Evolutionary conservation across 2,113 vertebrate genomes (phyloP).

Genomic region (Neomonachus schauinslandi): DNA sequence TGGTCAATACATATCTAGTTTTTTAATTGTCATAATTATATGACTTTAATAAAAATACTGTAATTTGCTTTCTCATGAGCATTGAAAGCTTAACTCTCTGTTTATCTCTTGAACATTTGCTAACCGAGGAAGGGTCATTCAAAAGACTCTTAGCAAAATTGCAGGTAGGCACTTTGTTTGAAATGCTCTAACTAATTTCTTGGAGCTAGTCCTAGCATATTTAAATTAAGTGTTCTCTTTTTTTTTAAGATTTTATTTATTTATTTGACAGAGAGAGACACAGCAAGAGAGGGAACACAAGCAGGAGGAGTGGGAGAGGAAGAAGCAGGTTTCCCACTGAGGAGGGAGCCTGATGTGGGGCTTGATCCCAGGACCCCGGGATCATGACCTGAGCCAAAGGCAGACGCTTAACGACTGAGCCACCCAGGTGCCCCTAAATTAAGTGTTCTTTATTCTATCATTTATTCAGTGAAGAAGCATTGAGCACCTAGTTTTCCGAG

Average conservation of each 20-base stretch:
- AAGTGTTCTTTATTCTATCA: not conserved
- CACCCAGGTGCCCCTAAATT: not conserved
- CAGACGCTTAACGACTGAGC: no score
- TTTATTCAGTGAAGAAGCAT: not conserved
- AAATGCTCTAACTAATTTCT: not conserved
- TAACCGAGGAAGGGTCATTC: constrained; percentile 4
- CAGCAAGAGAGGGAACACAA: no score
- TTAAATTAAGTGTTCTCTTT: not conserved
- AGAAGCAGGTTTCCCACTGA: no score
- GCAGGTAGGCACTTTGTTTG: not conserved
- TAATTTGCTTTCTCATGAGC: not conserved
- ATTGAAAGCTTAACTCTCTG: not conserved
- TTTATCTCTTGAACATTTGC: constrained; percentile 19
- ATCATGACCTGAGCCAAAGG: no score
- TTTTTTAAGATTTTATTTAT: no score
- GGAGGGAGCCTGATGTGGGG: no score
- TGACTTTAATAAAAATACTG: constrained; percentile 39
- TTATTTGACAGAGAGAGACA: no score
- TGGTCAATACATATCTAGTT: constrained; percentile 24
- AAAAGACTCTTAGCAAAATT: constrained; percentile 16
- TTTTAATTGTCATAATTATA: constrained; percentile 49
- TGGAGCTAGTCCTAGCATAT: not conserved
- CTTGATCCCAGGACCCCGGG: no score
- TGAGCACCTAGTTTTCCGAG: not conserved
- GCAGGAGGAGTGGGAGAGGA: no score